Conservation (phyloP, 2,797 vertebrate genomes). For the Pitangus sulphuratus region DNA sequence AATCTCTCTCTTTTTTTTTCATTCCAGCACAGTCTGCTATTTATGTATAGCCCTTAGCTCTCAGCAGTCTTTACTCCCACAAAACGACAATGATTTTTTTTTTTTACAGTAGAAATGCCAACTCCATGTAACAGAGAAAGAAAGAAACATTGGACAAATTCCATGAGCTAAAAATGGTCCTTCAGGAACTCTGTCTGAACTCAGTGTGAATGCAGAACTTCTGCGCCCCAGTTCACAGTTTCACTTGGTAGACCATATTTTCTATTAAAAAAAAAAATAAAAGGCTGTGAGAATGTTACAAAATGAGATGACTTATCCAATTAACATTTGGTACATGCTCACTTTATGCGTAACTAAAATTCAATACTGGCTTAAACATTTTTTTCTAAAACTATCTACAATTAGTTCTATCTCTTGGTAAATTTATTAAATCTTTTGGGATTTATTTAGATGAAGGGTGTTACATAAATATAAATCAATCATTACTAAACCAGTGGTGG, state of each 20-base stretch:
- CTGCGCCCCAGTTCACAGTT: neutral
- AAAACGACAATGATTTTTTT: neutral
- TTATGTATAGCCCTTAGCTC: neutral
- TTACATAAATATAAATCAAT: conserved; percentile 18
- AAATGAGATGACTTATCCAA: neutral
- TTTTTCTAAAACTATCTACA: neutral
- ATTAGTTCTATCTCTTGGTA: neutral
- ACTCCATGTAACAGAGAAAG: neutral
- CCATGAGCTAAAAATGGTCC: neutral
- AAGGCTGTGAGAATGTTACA: neutral
- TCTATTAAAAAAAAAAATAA: neutral
- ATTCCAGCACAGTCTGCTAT: neutral
- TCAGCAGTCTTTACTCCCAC: neutral
- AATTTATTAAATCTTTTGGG: neutral
- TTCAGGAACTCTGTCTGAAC: neutral
- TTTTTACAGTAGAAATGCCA: neutral
- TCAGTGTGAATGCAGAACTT: neutral
- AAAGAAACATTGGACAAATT: neutral
- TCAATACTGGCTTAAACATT: neutral
- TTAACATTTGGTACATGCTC: neutral
- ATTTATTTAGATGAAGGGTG: neutral
- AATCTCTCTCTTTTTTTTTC: neutral
- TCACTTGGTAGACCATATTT: neutral
- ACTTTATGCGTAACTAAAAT: neutral
- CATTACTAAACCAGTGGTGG: neutral